Base-by-base conservation (phyloP, 2,797 vertebrate species). In the Atherinosoma microstoma region DNA sequence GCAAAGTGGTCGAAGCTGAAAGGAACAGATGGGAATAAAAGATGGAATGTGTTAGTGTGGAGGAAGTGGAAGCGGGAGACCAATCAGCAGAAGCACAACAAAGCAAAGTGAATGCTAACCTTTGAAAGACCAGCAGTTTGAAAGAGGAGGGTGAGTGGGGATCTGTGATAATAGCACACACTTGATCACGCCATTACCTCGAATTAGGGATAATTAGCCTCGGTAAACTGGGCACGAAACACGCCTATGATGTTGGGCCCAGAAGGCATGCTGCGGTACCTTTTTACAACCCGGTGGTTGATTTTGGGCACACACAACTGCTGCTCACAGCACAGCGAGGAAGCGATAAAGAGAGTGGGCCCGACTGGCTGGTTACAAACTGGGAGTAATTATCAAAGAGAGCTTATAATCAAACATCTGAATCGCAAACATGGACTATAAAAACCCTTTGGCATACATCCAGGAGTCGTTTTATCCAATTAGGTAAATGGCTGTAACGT, bases 401-500 rank as follows among this genome's bases (percentile, higher is more conserved):
- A 91, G 92, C 91, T 93, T 93, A 92, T 93, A 94, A 94, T 92
- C 91, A 94, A 94, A 94, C 93, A 94, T 93, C 90, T 91, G 83
- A 93, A 94, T 94, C 92, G 64, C 93, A 94, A 94, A 93, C 92
- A 93, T 69, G 71, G 89, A 89, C 90, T 89, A 92, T 94, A 93
- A 94, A 93, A 91, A 85, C 89, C 90, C 90, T 91, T 92, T 94
- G 94, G 93, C 93, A 87, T 85, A 86, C 84, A 91, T 94, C 93
- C 94, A 94, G 91, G 81, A 93, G 92, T 93, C 90, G 89, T 93
- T 94, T 94, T 92, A 94, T 94, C 92, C 92, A 94, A 94, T 94
- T 94, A 94, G 91, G 90, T 94, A 93, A 94, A 94, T 94, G 92
- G 91, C 85, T 93, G 84, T 94, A 92, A 93, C 93, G 84, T 86